Base-by-base conservation (phyloP, 1,140 invertebrate genomes). In the Eurytemora carolleeae region DNA sequence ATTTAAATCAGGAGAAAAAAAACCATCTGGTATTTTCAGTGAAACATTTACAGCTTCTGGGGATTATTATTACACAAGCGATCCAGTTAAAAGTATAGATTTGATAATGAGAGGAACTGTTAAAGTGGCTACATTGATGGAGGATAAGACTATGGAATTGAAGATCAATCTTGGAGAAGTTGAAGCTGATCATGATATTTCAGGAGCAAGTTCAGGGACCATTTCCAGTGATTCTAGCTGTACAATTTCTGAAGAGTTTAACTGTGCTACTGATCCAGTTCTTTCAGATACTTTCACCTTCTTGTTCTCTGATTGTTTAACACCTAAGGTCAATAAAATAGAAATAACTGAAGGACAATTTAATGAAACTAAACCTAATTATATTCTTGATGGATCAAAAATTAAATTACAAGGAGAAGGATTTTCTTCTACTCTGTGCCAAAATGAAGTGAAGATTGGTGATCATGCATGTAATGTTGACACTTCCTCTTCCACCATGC, bases 391-490 rank as follows among this genome's bases (percentile, higher is more conserved):
- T 44, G 31, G 31, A 44, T 12, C 31, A 12, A 7, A 12, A 44
- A 7, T 44, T 7, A 44, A 44, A n/a, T 12, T 44, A 44, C n/a
- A 7, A 44, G 31, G 31, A 12, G 7, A 7, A 12, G 31, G 31
- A 44, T 44, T 44, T 44, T 7, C 7, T 44, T 7, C 31, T 12
- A 12, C 31, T 44, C 7, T 44, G n/a, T 44, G 31, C 31, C 31
- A 44, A 44, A 44, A 44, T 44, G 31, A 44, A n/a, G 31, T 44
- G 31, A 44, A 12, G 31, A 24, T 64, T 12, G 64, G 64, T 3
- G n/a, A 23, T n/a, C 23, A 53, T 2, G 18, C 64, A 15, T 64
- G 59, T 52, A 25, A 15, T 20, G 55, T 61, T 22, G 53, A 15
- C 0, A 31, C 64, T 18, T 53, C 54, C 17, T n/a, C 55, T 2